These are phyloP conservation scores for Tetragnatha montana DNA, from an alignment of 2,888 invertebrate genomes.

Conservation along the genomic window DNA sequence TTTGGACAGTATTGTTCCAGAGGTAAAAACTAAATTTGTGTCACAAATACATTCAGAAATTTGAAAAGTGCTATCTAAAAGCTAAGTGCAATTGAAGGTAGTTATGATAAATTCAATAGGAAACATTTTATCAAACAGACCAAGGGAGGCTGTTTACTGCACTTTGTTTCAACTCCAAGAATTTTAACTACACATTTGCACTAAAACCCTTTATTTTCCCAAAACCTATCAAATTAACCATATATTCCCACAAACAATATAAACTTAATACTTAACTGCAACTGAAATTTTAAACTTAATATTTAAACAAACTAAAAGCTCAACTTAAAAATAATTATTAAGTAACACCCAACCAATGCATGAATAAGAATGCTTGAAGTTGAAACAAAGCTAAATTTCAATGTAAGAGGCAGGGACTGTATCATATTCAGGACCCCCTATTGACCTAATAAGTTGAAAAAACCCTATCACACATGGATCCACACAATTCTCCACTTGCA, in stretches of 20 bases:
- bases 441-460: not conserved
- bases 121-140: not conserved
- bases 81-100: slow-evolving; percentile 25
- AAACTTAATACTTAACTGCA: too few relatives aligned
- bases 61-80: slow-evolving; percentile 30
- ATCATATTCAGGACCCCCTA: slow-evolving; percentile 1
- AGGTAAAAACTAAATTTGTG: not conserved
- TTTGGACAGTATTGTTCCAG: not conserved
- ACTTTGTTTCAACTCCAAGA: not conserved
- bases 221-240: too few relatives aligned
- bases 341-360: too few relatives aligned
- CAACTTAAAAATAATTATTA: too few relatives aligned
- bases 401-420: slow-evolving; percentile 20
- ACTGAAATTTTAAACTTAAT: too few relatives aligned
- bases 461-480: slow-evolving; percentile 36
- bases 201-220: too few relatives aligned
- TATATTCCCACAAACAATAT: too few relatives aligned
- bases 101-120: not conserved
- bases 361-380: not conserved
- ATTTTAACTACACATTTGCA: not conserved
- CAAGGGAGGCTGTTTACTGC: not conserved
- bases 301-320: too few relatives aligned
- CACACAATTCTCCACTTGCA: slow-evolving; percentile 60
- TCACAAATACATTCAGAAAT: slow-evolving; percentile 11
- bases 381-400: not conserved